Evolutionary conservation across 2,113 vertebrate genomes (phyloP).

Genomic region (Siniperca chuatsi): DNA sequence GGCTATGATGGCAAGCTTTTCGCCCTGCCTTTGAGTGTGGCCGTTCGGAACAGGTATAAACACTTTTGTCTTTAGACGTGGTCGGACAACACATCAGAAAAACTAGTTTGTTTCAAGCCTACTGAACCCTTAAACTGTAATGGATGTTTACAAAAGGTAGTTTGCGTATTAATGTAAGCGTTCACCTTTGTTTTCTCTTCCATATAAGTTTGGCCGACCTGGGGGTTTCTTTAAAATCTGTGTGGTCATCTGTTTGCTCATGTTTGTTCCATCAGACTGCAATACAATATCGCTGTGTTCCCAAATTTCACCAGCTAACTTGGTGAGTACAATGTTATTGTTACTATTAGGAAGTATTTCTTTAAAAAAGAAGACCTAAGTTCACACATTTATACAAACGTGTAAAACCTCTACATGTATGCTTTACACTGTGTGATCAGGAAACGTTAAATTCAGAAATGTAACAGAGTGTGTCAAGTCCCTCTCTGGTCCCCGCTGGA

Average conservation of each 20-base stretch:
- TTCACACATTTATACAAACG: background rate
- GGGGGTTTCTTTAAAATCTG: background rate
- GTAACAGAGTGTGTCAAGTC: slow-evolving; percentile 38
- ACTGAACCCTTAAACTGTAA: background rate
- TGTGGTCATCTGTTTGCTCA: background rate
- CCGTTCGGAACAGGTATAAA: background rate
- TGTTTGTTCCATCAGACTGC: background rate
- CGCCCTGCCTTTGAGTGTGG: background rate
- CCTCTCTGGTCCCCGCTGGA: slow-evolving; percentile 39
- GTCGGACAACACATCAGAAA: background rate
- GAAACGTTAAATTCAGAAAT: slow-evolving; percentile 5
- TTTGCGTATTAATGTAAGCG: background rate
- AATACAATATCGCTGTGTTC: background rate
- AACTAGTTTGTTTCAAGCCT: background rate
- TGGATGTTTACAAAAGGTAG: background rate
- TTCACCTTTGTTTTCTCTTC: background rate
- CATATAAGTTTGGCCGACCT: background rate
- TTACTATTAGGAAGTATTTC: background rate
- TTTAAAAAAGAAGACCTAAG: background rate
- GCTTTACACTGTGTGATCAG: background rate
- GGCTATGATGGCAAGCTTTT: background rate
- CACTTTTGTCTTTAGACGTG: background rate
- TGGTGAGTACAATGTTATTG: background rate
- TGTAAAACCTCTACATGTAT: background rate
- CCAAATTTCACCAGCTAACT: background rate